phyloP scores from a whole-genome alignment of 2,797 vertebrate species.

The Rhyacichthys aspro region DNA sequence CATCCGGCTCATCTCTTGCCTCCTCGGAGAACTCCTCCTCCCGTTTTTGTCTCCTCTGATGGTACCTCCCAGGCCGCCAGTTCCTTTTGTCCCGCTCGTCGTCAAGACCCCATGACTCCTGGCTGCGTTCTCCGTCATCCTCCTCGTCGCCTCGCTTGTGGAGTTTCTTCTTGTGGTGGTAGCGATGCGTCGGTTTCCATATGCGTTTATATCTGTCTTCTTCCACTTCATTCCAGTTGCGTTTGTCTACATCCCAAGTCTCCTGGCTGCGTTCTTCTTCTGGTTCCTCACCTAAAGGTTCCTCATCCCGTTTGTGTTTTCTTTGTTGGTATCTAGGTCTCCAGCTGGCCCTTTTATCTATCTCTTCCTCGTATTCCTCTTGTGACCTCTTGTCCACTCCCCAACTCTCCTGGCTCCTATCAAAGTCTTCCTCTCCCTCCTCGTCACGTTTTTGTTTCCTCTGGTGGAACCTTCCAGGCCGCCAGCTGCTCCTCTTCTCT shows the following conservation, averaged over 20 bases:
- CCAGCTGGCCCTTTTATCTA: constrained; percentile 64
- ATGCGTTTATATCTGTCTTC: constrained; percentile 65
- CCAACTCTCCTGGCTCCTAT: constrained; percentile 73
- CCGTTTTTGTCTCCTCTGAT: constrained; percentile 74
- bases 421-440: constrained; percentile 55
- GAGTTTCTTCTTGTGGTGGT: constrained; percentile 67
- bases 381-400: constrained; percentile 46
- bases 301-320: constrained; percentile 71
- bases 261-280: constrained; percentile 76
- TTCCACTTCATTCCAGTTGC: constrained; percentile 36
- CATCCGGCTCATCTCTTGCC: too few species aligned
- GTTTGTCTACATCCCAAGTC: constrained; percentile 59
- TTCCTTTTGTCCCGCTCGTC: too few species aligned
- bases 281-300: constrained; percentile 51
- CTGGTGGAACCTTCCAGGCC: constrained; percentile 60
- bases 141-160: constrained; percentile 65
- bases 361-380: constrained; percentile 58
- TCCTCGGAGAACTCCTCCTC: constrained; percentile 37
- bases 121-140: constrained; percentile 47
- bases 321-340: constrained; percentile 70
- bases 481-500: constrained; percentile 67
- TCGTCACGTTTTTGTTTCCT: constrained; percentile 61
- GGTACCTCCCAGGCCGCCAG: too few species aligned
- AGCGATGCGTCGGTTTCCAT: constrained; percentile 72
- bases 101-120: too few species aligned